Conservation (phyloP, 2,797 vertebrate genomes). For the Acrocephalus scirpaceus region DNA sequence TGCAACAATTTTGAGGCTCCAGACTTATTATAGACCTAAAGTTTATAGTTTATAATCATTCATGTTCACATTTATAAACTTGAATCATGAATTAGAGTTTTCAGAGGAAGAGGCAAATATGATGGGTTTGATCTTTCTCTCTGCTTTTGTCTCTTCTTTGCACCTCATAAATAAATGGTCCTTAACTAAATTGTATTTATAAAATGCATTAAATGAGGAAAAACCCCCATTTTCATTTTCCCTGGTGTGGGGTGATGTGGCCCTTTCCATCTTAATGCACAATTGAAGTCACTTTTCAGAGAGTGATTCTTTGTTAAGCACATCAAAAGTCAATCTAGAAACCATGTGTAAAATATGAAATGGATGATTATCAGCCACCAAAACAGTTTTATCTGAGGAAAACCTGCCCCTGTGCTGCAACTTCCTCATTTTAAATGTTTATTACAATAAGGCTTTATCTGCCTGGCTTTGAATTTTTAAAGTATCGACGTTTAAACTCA, state of each 20-base stretch:
- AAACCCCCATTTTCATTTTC: background rate
- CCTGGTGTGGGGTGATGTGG: background rate
- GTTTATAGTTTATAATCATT: background rate
- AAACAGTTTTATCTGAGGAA: conserved; percentile 41
- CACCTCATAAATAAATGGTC: background rate
- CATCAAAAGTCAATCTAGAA: background rate
- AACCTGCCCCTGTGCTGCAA: background rate
- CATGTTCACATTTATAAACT: background rate
- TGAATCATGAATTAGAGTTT: background rate
- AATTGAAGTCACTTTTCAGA: background rate
- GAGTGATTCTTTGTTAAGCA: background rate
- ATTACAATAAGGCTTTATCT: background rate
- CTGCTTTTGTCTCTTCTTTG: background rate
- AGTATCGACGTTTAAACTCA: background rate
- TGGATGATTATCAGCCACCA: background rate
- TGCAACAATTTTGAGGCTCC: background rate
- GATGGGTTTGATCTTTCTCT: background rate
- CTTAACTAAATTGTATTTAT: background rate
- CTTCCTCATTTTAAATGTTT: conserved; percentile 62
- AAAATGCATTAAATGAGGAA: background rate
- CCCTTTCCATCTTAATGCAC: background rate
- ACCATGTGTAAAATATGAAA: background rate
- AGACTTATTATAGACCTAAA: background rate
- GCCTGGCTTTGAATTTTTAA: background rate
- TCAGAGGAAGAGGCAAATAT: background rate